Evolutionary conservation across 2,888 invertebrate genomes (phyloP).

Genomic region (Branchellion lobata): DNA sequence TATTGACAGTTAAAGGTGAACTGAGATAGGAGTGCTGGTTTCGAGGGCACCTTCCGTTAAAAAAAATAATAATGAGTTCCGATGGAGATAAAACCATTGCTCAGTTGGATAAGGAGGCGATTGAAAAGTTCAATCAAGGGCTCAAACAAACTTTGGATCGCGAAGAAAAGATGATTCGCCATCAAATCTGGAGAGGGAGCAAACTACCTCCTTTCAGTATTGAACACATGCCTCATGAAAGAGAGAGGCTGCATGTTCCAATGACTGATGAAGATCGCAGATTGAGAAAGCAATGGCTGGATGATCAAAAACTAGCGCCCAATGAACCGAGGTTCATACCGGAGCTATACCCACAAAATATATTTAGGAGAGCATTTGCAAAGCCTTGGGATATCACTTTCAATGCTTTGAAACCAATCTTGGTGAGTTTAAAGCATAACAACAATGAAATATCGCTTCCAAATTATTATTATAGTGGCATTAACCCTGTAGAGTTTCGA

Average conservation of each 20-base stretch:
- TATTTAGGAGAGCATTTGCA: conserved; percentile 54
- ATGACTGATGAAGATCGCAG: conserved; percentile 59
- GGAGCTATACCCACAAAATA: conserved; percentile 55
- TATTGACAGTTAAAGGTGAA: not conserved
- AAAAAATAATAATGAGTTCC: not conserved
- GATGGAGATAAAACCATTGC: conserved; percentile 46
- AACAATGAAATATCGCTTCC: too few species aligned
- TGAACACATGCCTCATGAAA: conserved; percentile 57
- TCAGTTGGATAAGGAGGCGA: conserved; percentile 50
- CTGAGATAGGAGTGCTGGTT: not conserved
- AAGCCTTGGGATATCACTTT: conserved; percentile 54
- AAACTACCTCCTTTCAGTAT: conserved; percentile 58
- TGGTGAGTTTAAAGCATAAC: too few species aligned
- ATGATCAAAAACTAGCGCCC: conserved; percentile 58
- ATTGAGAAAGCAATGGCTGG: conserved; percentile 58
- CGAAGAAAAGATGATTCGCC: conserved; percentile 48
- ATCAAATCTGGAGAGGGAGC: conserved; percentile 54
- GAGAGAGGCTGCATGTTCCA: conserved; percentile 55
- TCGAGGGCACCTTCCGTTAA: conserved; percentile 36
- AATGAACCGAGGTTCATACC: conserved; percentile 57
- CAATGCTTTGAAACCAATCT: conserved; percentile 48
- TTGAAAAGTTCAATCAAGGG: conserved; percentile 49
- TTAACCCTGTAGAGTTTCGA: too few species aligned
- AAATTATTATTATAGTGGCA: too few species aligned
- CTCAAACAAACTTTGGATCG: conserved; percentile 46